These are phyloP conservation scores for Netta rufina DNA, from an alignment of 2,797 vertebrate genomes.

Conservation along the genomic window DNA sequence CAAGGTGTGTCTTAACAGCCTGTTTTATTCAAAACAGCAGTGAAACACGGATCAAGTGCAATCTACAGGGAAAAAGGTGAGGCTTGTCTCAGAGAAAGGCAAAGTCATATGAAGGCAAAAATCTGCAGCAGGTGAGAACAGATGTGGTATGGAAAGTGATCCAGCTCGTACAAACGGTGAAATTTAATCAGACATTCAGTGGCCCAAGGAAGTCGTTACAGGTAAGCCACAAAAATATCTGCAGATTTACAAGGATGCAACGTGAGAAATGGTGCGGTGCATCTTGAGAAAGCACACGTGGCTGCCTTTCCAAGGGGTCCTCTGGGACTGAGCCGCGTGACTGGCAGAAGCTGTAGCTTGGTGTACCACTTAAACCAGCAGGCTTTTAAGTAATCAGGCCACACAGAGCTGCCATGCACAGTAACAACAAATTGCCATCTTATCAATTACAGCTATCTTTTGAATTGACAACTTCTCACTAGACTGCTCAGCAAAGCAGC, in stretches of 20 bases:
- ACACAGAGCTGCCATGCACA: not conserved
- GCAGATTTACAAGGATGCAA: not conserved
- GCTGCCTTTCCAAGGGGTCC: not conserved
- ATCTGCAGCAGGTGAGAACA: not conserved
- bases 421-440: not conserved
- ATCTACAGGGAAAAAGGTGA: not conserved
- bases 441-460: not conserved
- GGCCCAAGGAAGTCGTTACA: not conserved
- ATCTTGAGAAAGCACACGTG: not conserved
- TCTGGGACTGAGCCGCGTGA: not conserved
- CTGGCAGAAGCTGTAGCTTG: not conserved
- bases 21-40: not conserved
- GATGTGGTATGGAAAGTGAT: not conserved
- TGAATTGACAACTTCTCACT: not conserved
- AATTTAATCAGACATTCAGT: not conserved
- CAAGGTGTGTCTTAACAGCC: not conserved
- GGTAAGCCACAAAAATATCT: not conserved
- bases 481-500: not conserved
- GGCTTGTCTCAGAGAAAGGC: not conserved
- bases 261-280: not conserved
- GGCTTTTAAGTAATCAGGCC: not conserved
- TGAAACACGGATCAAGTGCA: not conserved
- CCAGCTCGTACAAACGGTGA: not conserved
- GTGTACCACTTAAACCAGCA: not conserved
- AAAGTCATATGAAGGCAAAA: not conserved